Base-by-base conservation (phyloP, 2,113 vertebrate species). In the Sula dactylatra region DNA sequence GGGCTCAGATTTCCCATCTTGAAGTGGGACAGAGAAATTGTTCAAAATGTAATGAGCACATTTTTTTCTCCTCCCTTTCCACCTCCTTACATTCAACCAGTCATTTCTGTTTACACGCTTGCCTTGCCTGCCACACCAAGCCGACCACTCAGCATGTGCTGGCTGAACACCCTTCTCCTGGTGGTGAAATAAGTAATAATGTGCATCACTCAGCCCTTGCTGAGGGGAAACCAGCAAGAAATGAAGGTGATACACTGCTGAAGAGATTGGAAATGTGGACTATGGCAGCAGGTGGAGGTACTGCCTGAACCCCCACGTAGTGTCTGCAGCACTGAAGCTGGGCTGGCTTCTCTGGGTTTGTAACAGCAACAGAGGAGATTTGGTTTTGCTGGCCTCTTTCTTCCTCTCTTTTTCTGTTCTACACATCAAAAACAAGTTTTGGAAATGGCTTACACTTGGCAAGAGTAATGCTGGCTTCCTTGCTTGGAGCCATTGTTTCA, bases 231-330 rank as follows among this genome's bases (percentile, higher is more conserved):
- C 7, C 31, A n/a, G 32, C 4, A 17, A 36, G 56, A 72, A 91
- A 82, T 0, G 0, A 40, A 45, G 17, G 29, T 6, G 14, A 7
- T 12, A 13, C 0, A 0, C 5, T 26, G 29, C 54, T 61, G 40
- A 49, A 62, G 38, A 55, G 4, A 16, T 8, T n/a, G 45, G 67
- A 20, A 52, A 34, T 4, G 16, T 19, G 31, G 11, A 5, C 8
- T 8, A 11, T n/a, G 40, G n/a, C 56, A 69, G 44, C 13, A 25
- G 52, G 56, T 2, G 6, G n/a, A 47, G 34, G 27, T 40, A 27
- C 19, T 10, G 40, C 24, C 55, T 72, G 36, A 81, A 11, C 16
- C 16, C 38, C 32, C 38, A 15, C 0, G 0, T 9, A 50, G 13
- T 2, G 1, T 4, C 62, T 38, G 62, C n/a, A 34, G 61, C 34